phyloP scores from a whole-genome alignment of 2,113 vertebrate genomes.

The Pleuronectes platessa region DNA sequence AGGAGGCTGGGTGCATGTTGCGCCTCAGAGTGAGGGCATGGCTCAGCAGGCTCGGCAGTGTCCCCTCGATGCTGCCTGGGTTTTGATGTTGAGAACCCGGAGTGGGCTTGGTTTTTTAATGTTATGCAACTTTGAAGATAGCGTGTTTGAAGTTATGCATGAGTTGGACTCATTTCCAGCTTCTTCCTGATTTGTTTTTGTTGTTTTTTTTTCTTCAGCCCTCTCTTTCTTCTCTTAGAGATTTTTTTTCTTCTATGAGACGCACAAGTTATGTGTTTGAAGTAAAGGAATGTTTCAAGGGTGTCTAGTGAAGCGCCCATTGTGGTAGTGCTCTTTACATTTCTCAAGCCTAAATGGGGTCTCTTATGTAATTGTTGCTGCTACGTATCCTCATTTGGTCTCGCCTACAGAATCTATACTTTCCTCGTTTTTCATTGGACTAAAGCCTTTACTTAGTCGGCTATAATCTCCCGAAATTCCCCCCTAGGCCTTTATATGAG shows the following conservation, averaged over 20 bases:
- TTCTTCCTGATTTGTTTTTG: conserved; percentile 80
- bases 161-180: conserved; percentile 83
- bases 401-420: conserved; percentile 29
- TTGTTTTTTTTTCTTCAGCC: conserved; percentile 35
- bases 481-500: too few relatives aligned
- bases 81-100: conserved; percentile 75
- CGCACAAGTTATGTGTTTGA: conserved; percentile 72
- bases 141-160: conserved; percentile 83
- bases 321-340: conserved; percentile 61
- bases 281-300: conserved; percentile 77
- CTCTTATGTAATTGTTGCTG: conserved; percentile 55
- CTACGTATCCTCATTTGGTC: conserved; percentile 31
- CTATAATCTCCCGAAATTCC: too few relatives aligned
- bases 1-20: conserved; percentile 57
- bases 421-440: neutral
- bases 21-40: conserved; percentile 62
- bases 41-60: conserved; percentile 63
- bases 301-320: conserved; percentile 62
- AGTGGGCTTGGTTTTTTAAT: conserved; percentile 79
- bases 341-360: conserved; percentile 70
- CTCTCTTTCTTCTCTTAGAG: conserved; percentile 68
- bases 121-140: conserved; percentile 83
- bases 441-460: too few relatives aligned
- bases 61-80: conserved; percentile 66
- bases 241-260: conserved; percentile 48